Evolutionary conservation across 1,140 invertebrate genomes (phyloP), one percentile per base, ranked within the genome.

Genomic region (Brevipalpus yothersi): DNA sequence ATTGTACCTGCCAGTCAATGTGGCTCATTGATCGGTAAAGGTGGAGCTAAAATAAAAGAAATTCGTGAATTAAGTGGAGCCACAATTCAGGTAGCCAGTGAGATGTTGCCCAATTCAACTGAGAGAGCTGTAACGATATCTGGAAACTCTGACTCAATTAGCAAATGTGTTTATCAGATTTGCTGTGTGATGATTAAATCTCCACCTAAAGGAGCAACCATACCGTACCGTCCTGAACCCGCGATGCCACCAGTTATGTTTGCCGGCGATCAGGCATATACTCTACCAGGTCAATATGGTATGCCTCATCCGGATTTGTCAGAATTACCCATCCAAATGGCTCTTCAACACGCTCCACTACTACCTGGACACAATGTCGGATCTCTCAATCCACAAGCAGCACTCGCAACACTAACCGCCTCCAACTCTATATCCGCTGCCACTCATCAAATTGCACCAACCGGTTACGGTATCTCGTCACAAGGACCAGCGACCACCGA

Each of bases 171-270:
- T 79, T 92, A 90, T 75, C 88, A 96, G 75, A 95, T 99, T 71
- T 98, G 93, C 77, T 86, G 86, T 72, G 93, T 99, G 69, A 94
- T 99, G 87, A 79, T 96, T 70, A 93, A 98, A 90, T 94, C 90
- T 73, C 92, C 92, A 74, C 91, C 91, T 66, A 96, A 96, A 80
- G 92, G 92, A 73, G 89, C 90, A 68, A 97, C 91, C 68, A 92
- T 97, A 73, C 90, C 92, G 68, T 97, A 96, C 80, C 83, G 91
- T 75, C 93, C 93, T 72, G 96, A 95, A 78, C 90, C 90, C 41
- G 68, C 70, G 57, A 69, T 74, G 63, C 70, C 73, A 55, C 89
- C 89, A 68, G 85, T 94, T 66, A 89, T 91, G 71, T 80, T 92
- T 72, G 87, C 89, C 69, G 90, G 90, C 69, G 89, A 87, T 70